Percentiles rank a stretch among this genome's conserved stretches.
These are phyloP conservation scores for Papilio dardanus DNA, from an alignment of 1,140 invertebrate genomes.

Conservation along the genomic window DNA sequence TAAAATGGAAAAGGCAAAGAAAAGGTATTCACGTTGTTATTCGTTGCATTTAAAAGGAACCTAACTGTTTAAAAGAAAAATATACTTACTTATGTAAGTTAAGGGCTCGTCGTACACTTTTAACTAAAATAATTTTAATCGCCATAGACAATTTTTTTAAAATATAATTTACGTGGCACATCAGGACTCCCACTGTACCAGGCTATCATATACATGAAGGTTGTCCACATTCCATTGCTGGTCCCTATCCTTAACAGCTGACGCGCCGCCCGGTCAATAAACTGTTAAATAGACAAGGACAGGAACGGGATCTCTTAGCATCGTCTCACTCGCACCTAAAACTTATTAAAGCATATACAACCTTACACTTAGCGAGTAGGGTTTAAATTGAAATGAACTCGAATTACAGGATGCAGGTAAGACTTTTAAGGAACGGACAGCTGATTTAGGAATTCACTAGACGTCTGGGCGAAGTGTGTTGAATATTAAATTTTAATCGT, in stretches of 20 bases:
- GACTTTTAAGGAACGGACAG: conserved; percentile 54
- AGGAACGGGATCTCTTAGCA: conserved; percentile 36
- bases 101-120: too few species aligned
- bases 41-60: conserved; percentile 3
- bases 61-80: neutral
- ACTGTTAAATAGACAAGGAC: conserved; percentile 45
- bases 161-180: conserved; percentile 36
- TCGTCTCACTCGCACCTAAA: conserved; percentile 29
- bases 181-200: conserved; percentile 67
- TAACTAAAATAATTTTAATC: too few species aligned
- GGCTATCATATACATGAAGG: conserved; percentile 53
- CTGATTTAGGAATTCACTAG: conserved; percentile 51
- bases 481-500: conserved; percentile 44
- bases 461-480: conserved; percentile 4
- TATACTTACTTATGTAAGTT: too few species aligned
- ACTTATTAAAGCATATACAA: neutral
- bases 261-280: conserved; percentile 61
- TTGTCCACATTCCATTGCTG: conserved; percentile 62
- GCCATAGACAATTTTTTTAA: neutral
- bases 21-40: neutral
- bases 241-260: conserved; percentile 56
- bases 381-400: conserved; percentile 17
- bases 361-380: neutral
- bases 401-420: conserved; percentile 51
- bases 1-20: too few species aligned